Evolutionary conservation across 2,888 invertebrate genomes (phyloP), one percentile per base, ranked within the genome.

Genomic region (Dynastes tityus): DNA sequence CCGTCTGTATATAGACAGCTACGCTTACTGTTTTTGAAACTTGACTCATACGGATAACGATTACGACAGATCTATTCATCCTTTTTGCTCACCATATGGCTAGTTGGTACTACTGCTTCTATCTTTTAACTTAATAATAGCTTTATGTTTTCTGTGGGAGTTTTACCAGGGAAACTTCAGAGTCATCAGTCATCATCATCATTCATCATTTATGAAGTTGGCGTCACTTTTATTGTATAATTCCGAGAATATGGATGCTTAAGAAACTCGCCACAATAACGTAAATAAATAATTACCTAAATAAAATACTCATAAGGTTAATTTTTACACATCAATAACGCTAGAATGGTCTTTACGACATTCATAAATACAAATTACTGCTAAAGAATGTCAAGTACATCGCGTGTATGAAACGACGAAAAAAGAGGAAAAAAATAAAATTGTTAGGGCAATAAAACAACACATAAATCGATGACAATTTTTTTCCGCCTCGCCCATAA

Each of bases 301-400:
- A 68, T 51, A 68, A 68, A 68, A 68, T 51, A 51, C 51, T 3
- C 29, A 51, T 68, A 27, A 13, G 51, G n/a, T 68, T 68, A 68
- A 68, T 68, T 68, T 68, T 68, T 68, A 68, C 51, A 29, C 51
- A 53, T 68, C 68, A 68, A 51, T 68, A 68, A 51, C 51, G 29
- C 68, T 29, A 68, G 5, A 68, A 53, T 27, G 27, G 27, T 53
- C 40, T 53, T 49, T 51, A 68, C 49, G 68, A 53, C 68, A 29
- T 51, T 53, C 68, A 68, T 68, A 68, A 68, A 68, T 68, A 68
- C 68, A 51, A 68, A 68, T 68, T 68, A 51, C 49, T 51, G 51
- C 51, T 68, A 68, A 51, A 53, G 68, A 51, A 68, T 22, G 29
- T 51, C 55, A 58, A 58, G 40, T 68, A 49, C 51, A 53, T 68